Conservation (phyloP, 2,113 vertebrate species). For the Spermophilus dauricus region DNA sequence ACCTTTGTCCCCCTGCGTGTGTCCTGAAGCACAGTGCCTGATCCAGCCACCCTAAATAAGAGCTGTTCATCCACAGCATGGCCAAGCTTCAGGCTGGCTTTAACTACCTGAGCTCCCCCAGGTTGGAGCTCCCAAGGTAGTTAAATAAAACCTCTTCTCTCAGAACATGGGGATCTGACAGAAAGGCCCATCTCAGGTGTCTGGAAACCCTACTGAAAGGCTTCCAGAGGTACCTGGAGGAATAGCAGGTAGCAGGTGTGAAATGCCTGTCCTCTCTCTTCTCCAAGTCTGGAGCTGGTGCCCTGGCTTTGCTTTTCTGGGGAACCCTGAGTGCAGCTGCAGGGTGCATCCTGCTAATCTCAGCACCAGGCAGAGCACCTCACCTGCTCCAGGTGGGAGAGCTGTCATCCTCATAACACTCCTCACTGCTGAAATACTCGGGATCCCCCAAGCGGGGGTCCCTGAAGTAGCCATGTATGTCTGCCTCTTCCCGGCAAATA, state of each 20-base stretch:
- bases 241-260: background rate
- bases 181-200: background rate
- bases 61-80: background rate
- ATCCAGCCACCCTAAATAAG: background rate
- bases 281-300: background rate
- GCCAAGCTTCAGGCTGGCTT: background rate
- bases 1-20: too few relatives aligned
- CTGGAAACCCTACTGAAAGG: background rate
- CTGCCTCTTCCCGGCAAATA: conserved; percentile 94
- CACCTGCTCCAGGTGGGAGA: conserved; percentile 95
- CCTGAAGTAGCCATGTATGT: conserved; percentile 89
- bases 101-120: too few relatives aligned
- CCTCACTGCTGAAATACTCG: conserved; percentile 97
- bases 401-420: conserved; percentile 95
- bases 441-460: conserved; percentile 92
- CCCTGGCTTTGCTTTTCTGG: background rate
- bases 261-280: background rate
- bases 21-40: background rate
- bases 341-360: fast-evolving
- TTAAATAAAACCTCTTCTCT: background rate
- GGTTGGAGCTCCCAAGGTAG: background rate
- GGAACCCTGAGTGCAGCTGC: fast-evolving
- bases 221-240: background rate
- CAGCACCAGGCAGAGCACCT: background rate
- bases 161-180: background rate